Evolutionary conservation across 2,113 vertebrate species (phyloP).

Genomic region (Spizaetus ornatus): DNA sequence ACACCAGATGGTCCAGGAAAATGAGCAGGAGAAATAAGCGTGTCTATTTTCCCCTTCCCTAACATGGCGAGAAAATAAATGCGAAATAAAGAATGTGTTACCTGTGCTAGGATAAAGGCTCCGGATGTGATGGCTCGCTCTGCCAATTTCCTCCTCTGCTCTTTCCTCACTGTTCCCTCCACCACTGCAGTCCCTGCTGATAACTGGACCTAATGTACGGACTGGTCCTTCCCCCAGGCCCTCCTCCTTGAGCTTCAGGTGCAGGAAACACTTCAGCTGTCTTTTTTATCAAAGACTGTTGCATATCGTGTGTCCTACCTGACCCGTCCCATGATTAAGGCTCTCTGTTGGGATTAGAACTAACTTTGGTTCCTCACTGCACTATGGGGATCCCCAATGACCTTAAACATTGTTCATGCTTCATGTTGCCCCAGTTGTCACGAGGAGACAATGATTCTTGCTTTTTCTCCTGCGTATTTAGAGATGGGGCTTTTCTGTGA

Average conservation of each 20-base stretch:
- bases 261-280: neutral
- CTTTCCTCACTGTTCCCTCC: neutral
- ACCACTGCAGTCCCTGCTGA: neutral
- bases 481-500: neutral
- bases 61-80: slow-evolving; percentile 23
- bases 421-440: accelerated
- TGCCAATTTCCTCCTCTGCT: neutral
- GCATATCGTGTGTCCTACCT: neutral
- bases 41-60: slow-evolving; percentile 52
- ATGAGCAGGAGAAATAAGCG: slow-evolving; percentile 57
- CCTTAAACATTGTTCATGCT: neutral
- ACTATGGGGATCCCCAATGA: neutral
- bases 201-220: neutral
- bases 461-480: neutral
- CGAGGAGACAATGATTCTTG: neutral
- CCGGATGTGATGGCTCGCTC: neutral
- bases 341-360: neutral
- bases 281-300: neutral
- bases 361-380: neutral
- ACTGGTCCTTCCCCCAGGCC: neutral
- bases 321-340: neutral
- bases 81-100: slow-evolving; percentile 29
- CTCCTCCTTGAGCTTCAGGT: neutral
- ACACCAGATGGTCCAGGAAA: slow-evolving; percentile 66
- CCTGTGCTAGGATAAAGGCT: slow-evolving; percentile 48